Conservation (phyloP, 2,113 vertebrate species). For the Aspiorhynchus laticeps region DNA sequence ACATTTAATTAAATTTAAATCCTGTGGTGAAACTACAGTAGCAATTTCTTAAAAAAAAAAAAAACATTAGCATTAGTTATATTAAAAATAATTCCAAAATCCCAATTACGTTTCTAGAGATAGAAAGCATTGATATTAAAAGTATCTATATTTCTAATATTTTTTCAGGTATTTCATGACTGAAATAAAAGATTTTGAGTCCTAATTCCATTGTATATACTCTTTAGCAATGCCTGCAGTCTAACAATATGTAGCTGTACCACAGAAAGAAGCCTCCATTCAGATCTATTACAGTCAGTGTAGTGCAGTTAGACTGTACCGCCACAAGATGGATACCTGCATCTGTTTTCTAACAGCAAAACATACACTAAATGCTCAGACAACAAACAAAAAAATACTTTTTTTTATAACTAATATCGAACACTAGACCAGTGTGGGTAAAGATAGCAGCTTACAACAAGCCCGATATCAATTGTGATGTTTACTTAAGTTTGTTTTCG, state of each 20-base stretch:
- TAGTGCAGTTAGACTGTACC: conserved; percentile 65
- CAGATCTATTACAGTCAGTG: neutral
- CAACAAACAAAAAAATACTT: neutral
- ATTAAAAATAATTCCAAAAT: neutral
- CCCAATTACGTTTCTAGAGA: neutral
- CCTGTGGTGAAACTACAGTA: neutral
- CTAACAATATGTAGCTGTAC: neutral
- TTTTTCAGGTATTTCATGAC: neutral
- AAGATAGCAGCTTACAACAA: conserved; percentile 54
- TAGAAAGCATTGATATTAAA: neutral
- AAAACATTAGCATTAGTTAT: too few species aligned
- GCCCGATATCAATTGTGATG: conserved; percentile 70
- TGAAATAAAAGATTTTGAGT: neutral
- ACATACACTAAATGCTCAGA: neutral
- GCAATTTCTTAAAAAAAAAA: neutral
- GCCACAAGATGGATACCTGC: conserved; percentile 78
- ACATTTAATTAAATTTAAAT: too few species aligned
- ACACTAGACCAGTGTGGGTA: conserved; percentile 10
- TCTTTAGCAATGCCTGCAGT: neutral
- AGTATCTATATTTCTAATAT: neutral
- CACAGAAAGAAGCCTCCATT: neutral
- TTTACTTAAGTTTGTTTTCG: conserved; percentile 77
- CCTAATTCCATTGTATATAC: neutral
- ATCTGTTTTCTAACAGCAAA: conserved; percentile 31
- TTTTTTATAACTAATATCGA: neutral